phyloP scores from a whole-genome alignment of 2,113 vertebrate species.

The Cepphus grylle region DNA sequence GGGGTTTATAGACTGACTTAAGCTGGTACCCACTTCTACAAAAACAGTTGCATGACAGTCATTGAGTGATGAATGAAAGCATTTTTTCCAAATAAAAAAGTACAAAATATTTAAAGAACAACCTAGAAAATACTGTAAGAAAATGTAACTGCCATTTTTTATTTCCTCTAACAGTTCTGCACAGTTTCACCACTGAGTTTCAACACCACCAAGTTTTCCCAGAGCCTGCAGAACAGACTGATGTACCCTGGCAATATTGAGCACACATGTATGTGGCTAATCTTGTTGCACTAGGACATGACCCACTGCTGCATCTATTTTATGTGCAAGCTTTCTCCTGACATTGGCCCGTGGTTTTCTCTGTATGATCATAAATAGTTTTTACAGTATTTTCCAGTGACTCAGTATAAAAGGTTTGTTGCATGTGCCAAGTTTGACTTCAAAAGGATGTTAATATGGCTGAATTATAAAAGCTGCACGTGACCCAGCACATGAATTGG shows the following conservation, averaged over 20 bases:
- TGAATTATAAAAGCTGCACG: not conserved
- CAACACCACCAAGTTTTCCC: not conserved
- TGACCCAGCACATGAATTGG: not conserved
- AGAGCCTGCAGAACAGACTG: not conserved
- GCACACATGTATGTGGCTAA: not conserved
- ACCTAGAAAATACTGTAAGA: not conserved
- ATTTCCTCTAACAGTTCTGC: not conserved
- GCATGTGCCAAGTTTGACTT: conserved; percentile 1
- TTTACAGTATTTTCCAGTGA: conserved; percentile 6
- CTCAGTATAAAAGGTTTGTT: not conserved
- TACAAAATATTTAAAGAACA: not conserved
- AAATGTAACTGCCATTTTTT: not conserved
- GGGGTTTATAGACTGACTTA: not conserved
- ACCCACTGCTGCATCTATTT: not conserved
- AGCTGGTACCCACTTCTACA: not conserved
- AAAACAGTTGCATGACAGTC: not conserved
- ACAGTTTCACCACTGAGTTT: not conserved
- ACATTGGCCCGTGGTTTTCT: not conserved
- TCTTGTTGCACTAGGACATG: not conserved
- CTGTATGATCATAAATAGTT: not conserved
- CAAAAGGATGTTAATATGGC: not conserved
- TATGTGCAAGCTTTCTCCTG: not conserved
- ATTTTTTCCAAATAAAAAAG: not conserved
- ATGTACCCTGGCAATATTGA: not conserved
- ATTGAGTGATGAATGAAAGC: not conserved